Evolutionary conservation across 2,113 vertebrate species (phyloP), one percentile per base, ranked within the genome.

Genomic region (Siniperca chuatsi): DNA sequence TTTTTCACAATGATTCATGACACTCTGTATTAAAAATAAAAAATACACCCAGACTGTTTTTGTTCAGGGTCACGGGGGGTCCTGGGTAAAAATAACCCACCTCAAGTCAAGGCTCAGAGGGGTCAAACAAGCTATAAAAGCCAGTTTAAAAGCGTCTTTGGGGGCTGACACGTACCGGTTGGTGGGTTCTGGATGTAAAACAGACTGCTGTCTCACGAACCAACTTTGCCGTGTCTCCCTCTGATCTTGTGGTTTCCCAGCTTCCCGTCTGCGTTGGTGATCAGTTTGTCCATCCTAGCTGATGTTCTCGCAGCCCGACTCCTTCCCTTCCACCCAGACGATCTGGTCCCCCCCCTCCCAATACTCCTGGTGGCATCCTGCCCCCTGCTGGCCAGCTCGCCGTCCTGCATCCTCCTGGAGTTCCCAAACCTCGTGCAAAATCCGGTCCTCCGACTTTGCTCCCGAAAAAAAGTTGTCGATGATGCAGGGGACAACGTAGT

Each of bases 401-500:
- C 44, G 21, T 69, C 44, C 15, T 2, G 67, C 67, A 69, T 69
- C 44, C n/a, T 69, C n/a, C 67, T 33, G 67, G 7, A 69, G n/a
- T n/a, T 29, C 67, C 4, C 2, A 15, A 4, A 69, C 67, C 44
- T 69, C 67, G 4, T 33, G 44, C 67, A 69, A 25, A 16, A 50
- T 50, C 67, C 8, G 44, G 13, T 69, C 67, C 2, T n/a, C 67
- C 67, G 1, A 2, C 6, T 33, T 50, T 69, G n/a, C n/a, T 20
- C n/a, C 67, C 67, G 0, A 69, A 44, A 3, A 69, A 69, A 29
- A 29, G 44, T 50, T 11, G 42, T 69, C 44, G 3, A 69, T 4
- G 16, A 69, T 50, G 67, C 67, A 69, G 67, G 67, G 67, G 44
- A 69, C 25, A 4, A 69, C 5, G 67, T 69, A 69, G n/a, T 69